Conservation (phyloP, 2,888 invertebrate genomes). For the Caradrina kadenii region DNA sequence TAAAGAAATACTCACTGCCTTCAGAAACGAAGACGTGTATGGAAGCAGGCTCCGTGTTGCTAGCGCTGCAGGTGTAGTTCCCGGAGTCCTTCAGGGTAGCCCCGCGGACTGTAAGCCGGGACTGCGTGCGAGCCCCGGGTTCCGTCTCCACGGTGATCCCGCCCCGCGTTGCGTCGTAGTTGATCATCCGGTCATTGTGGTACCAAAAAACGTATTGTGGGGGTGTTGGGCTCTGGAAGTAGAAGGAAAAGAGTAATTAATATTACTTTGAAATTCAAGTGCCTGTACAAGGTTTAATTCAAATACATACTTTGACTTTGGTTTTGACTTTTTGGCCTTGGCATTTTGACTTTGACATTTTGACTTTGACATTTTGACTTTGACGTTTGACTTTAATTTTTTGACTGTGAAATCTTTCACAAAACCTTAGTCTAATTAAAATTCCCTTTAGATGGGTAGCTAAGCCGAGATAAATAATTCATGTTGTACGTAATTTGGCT, state of each 20-base stretch:
- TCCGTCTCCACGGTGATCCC: conserved; percentile 96
- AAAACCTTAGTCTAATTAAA: too few species aligned
- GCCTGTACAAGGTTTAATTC: too few species aligned
- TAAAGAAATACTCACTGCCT: conserved; percentile 91
- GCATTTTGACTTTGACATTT: too few species aligned
- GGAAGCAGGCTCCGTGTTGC: conserved; percentile 96
- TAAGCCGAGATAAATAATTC: too few species aligned
- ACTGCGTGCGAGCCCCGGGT: conserved; percentile 96
- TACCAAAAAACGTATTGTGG: conserved; percentile 99
- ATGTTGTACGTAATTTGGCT: too few species aligned
- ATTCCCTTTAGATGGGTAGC: too few species aligned
- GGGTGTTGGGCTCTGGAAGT: conserved; percentile 96
- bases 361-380: too few species aligned
- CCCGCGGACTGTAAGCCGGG: conserved; percentile 95
- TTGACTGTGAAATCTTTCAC: too few species aligned
- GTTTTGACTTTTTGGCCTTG: too few species aligned
- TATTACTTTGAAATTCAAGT: too few species aligned
- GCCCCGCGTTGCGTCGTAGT: conserved; percentile 95
- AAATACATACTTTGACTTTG: too few species aligned
- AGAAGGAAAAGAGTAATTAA: background rate
- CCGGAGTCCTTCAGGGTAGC: conserved; percentile 97
- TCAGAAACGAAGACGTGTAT: conserved; percentile 97
- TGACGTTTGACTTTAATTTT: too few species aligned
- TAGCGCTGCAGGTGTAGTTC: conserved; percentile 97
- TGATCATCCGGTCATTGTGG: conserved; percentile 98